Base-by-base conservation (phyloP, 2,113 vertebrate genomes). In the Turnix velox region DNA sequence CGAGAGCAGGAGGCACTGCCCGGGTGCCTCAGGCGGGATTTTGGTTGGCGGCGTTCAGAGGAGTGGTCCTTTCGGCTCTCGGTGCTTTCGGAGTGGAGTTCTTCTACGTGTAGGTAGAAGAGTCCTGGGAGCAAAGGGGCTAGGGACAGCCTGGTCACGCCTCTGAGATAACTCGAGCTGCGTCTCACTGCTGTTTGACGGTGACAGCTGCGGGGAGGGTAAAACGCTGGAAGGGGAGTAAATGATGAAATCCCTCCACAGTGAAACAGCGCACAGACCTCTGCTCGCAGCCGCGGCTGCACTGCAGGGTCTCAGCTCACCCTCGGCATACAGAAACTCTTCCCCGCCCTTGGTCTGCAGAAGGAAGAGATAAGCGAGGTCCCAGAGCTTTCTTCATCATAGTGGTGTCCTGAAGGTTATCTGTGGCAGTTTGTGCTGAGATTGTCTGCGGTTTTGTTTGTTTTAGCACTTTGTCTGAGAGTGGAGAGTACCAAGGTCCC, bases 111-210 rank as follows among this genome's bases (percentile, higher is more conserved):
- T n/a, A 2, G 2, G 16, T 31, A 4, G 28, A 1, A 18, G 14
- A 2, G 30, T 12, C 23, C 33, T 20, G 46, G 2, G 6, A 7
- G 49, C 20, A 9, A 0, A 30, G 25, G 1, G 4, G 14, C 9
- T 19, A 0, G 10, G 14, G 9, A 2, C 7, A 5, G 23, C 5
- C 35, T 9, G 24, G 14, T 10, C 37, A 3, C 30, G 0, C 2
- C 25, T 3, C 14, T 12, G 62, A n/a, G 46, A 6, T 30, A 72
- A 14, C 16, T 5, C 9, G 1, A 30, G 6, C 18, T 10, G 25
- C 8, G 1, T 1, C 24, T 10, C 48, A 2, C 3, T 20, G 54
- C n/a, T 4, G 1, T 39, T 4, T 15, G 58, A 12, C 39, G 4
- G 20, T 3, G 10, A 12, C 12, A 12, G 45, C 30, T 2, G 27